Conservation (phyloP, 2,888 invertebrate genomes). For the Lithophane ornitopus region DNA sequence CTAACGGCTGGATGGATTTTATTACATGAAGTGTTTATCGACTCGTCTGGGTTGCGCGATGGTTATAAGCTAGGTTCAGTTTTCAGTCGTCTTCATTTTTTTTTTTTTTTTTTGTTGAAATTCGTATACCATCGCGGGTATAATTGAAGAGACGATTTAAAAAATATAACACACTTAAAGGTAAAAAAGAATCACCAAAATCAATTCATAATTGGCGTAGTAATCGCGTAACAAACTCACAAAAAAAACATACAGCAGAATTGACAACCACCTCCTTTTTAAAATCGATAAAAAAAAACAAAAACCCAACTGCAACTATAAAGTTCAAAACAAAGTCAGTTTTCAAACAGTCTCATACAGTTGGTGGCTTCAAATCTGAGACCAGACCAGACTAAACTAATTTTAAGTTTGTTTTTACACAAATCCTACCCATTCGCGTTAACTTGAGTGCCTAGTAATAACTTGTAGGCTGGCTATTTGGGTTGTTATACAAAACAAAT, state of each 20-base stretch:
- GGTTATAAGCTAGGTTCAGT: neutral
- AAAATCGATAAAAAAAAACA: too few relatives aligned
- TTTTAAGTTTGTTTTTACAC: neutral
- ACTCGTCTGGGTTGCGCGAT: neutral
- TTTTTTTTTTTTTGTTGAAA: neutral
- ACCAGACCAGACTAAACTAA: neutral
- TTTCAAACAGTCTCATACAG: neutral
- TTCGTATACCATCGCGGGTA: too few relatives aligned
- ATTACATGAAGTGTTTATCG: neutral
- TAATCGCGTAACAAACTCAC: too few relatives aligned
- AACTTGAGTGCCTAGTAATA: neutral
- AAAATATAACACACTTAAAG: neutral
- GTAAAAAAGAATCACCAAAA: neutral
- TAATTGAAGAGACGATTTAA: neutral
- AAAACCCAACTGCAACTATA: neutral
- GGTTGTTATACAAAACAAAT: neutral
- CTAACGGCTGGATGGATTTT: neutral
- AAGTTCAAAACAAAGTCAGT: neutral
- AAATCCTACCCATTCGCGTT: neutral
- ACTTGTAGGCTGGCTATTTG: neutral
- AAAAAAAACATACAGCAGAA: too few relatives aligned
- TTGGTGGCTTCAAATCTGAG: neutral
- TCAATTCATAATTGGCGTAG: neutral
- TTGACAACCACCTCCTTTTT: too few relatives aligned
- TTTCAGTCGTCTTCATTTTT: too few relatives aligned